A percentile compares a stretch with the other conserved stretches of the same genome.
These are phyloP conservation scores for Epinotia nisella DNA, from an alignment of 2,888 invertebrate species.

Conservation along the genomic window DNA sequence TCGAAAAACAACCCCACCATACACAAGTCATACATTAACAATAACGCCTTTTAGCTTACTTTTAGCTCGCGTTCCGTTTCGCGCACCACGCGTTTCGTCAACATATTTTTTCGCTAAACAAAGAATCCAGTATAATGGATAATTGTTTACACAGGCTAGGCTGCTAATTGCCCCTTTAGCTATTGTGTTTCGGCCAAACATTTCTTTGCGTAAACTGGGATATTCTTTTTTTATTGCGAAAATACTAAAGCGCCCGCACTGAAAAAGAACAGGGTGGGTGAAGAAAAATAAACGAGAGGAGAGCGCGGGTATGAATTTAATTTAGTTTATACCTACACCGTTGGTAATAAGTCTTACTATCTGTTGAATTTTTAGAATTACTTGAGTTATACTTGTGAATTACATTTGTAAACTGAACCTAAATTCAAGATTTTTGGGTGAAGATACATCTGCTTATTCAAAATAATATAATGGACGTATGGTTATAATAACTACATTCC, in stretches of 20 bases:
- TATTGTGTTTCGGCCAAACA: conserved; percentile 44
- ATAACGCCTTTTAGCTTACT: background rate
- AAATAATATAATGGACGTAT: background rate
- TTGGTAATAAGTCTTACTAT: background rate
- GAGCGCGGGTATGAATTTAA: background rate
- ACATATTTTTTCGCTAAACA: conserved; percentile 43
- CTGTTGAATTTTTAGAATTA: background rate
- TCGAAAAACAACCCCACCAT: background rate
- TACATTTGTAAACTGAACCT: no score
- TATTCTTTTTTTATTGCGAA: conserved; percentile 31
- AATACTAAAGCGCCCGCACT: background rate
- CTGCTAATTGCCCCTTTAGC: conserved; percentile 45
- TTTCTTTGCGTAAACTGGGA: conserved; percentile 34
- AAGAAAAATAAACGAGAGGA: background rate
- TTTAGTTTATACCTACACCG: background rate
- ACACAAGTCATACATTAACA: no score
- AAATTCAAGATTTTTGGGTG: no score
- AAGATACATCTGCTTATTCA: no score
- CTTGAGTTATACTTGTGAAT: background rate
- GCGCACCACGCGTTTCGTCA: conserved; percentile 34
- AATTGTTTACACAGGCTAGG: conserved; percentile 47
- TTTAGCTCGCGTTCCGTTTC: conserved; percentile 22
- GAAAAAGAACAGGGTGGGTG: background rate
- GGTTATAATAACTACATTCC: conserved; percentile 22
- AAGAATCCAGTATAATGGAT: conserved; percentile 47